phyloP scores from a whole-genome alignment of 1,140 invertebrate species.

The Pachypeltis micranthus region DNA sequence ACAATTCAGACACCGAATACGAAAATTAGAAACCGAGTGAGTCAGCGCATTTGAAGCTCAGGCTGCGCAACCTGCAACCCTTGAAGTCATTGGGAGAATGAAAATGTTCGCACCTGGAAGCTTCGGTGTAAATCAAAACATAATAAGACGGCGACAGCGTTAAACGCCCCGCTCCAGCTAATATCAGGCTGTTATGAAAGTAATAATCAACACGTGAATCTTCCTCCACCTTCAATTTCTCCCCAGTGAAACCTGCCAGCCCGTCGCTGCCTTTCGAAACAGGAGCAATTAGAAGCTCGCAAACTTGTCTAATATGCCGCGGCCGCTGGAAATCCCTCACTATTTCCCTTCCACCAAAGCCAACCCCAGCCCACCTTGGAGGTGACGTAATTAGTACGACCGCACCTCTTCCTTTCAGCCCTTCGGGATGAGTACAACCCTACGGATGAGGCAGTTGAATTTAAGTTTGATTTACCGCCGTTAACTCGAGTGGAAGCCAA shows the following conservation, averaged over 20 bases:
- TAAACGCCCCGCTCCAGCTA: background rate
- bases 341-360: background rate
- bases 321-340: background rate
- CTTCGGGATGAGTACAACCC: background rate
- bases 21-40: too few species aligned
- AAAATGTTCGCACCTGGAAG: too few species aligned
- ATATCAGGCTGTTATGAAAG: background rate
- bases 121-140: too few species aligned
- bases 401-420: background rate
- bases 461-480: background rate
- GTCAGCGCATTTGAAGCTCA: too few species aligned
- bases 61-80: too few species aligned
- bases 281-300: background rate
- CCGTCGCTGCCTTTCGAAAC: too few species aligned
- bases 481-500: background rate
- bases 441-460: background rate
- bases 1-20: too few species aligned
- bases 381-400: background rate
- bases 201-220: background rate
- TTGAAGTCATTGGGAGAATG: too few species aligned
- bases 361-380: too few species aligned
- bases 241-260: background rate
- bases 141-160: too few species aligned
- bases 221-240: background rate
- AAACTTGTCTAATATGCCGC: background rate